Evolutionary conservation across 2,113 vertebrate species (phyloP), one percentile per base, ranked within the genome.

Genomic region (Cyprinodon brontotheroides): DNA sequence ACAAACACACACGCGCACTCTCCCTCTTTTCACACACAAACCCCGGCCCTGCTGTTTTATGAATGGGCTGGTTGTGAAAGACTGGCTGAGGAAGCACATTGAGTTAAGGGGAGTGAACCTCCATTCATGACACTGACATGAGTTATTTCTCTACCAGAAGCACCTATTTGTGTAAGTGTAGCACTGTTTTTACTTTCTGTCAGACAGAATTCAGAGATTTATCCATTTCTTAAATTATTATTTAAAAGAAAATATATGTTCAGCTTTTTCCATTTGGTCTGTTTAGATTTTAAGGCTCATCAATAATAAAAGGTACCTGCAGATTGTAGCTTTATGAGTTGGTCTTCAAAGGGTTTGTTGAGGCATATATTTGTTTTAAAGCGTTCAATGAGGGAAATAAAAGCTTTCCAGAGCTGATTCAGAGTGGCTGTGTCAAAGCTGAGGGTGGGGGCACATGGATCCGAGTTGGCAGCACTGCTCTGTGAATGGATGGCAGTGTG

Each of bases 21-120:
- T 84, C n/a, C 5, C 41, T 59, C 14, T 20, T 57, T 45, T 45
- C 57, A 80, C 81, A 81, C 79, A 74, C 81, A 80, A 22, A 63
- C 70, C 84, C 83, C 70, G 86, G 72, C 82, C 70, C 70, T n/a
- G 80, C 82, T 75, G 85, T 94, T 94, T 94, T 94, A 94, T 95
- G 94, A 95, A 95, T 95, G 93, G 92, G 83, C 75, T 84, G 85
- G 89, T 95, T 95, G 94, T 95, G 92, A 93, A 86, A 87, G 91
- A 90, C 82, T 88, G 92, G 92, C 93, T 93, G 92, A 94, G 92
- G 90, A 91, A 92, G 91, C 89, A 92, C 87, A 86, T 90, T 91
- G 84, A 92, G 82, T 78, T 73, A 72, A 89, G 86, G 87, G 92
- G 89, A 92, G 84, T 85, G 82, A 85, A 87, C 89, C 83, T 91